Evolutionary conservation across 2,888 invertebrate species (phyloP), one percentile per base, ranked within the genome.

Genomic region (Drosophila formosana): DNA sequence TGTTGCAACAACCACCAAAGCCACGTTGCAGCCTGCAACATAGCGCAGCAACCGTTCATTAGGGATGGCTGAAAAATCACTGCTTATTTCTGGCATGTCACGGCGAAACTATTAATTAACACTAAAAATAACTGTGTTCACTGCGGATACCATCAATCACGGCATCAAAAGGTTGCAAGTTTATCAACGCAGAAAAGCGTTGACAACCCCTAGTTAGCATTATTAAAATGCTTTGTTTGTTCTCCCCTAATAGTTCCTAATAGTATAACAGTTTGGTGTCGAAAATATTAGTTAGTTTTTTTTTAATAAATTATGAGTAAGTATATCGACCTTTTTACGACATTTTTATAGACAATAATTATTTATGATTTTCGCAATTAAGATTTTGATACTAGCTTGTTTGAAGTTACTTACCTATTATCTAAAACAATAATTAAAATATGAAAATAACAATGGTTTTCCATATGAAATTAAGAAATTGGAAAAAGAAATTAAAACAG

Each of bases 41-140:
- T 45, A 70, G n/a, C 28, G n/a, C 32, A 37, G 28, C 53, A 39
- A 26, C 28, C 67, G 50, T 28, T 50, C 57, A 64, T 74, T 82
- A 85, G 82, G 55, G 80, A 67, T 79, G 76, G 71, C 43, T 58
- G n/a, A 65, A 65, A 67, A 75, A 58, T 78, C 75, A 52, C 73
- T 26, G 45, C 43, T 26, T 49, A 58, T 56, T 58, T 56, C 37
- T 37, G 61, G 55, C 64, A 56, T 45, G 55, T 73, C 73, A 77
- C 73, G 45, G 23, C 28, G 26, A 53, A 66, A 25, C 37, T 39
- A 73, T 75, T 69, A 78, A 68, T 75, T 78, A 78, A 58, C 57
- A 50, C 49, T n/a, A 30, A 41, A 55, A 62, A 39, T 45, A 53
- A 13, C 32, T 39, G 55, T 50, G 30, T 11, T 30, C 26, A 9